Conservation (phyloP, 1,140 invertebrate species). For the Papilio dardanus region DNA sequence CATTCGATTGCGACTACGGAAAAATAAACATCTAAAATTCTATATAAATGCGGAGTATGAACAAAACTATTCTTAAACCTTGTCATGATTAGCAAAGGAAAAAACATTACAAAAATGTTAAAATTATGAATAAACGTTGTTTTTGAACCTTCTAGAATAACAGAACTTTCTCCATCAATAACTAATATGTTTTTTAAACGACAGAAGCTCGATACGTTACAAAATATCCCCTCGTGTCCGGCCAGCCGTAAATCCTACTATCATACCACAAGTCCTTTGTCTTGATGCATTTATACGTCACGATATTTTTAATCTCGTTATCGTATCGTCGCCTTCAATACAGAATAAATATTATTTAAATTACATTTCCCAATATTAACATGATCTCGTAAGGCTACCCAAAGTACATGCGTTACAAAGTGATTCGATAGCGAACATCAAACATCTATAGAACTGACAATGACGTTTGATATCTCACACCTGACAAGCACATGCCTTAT, state of each 20-base stretch:
- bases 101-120: neutral
- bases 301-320: neutral
- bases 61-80: too few species aligned
- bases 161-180: slow-evolving; percentile 13
- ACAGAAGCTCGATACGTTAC: slow-evolving; percentile 21
- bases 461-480: too few species aligned
- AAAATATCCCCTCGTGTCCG: neutral
- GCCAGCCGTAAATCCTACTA: slow-evolving; percentile 17
- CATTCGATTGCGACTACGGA: too few species aligned
- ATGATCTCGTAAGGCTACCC: too few species aligned
- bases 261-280: slow-evolving; percentile 6
- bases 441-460: too few species aligned
- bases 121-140: neutral
- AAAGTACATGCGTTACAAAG: too few species aligned
- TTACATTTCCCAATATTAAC: neutral
- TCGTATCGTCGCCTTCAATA: neutral
- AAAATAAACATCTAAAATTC: neutral
- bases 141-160: neutral
- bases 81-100: too few species aligned
- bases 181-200: neutral
- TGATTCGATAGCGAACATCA: too few species aligned
- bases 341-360: neutral
- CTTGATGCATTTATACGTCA: neutral
- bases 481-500: too few species aligned
- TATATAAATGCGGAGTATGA: too few species aligned